Evolutionary conservation across 2,888 invertebrate species (phyloP), one percentile per base, ranked within the genome.

Genomic region (Buathra laborator): DNA sequence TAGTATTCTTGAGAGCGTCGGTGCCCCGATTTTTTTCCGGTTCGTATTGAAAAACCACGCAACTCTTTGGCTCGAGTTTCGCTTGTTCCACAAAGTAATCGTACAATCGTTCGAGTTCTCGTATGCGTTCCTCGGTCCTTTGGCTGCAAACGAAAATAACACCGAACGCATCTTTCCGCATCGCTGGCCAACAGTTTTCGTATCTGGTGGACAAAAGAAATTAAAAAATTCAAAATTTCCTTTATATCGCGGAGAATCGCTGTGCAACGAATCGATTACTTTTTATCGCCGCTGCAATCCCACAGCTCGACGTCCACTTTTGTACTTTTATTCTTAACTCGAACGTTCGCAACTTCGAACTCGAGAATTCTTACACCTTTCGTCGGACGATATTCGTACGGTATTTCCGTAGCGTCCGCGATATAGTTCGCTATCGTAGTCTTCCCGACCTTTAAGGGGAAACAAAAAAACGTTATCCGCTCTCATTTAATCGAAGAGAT

Each of bases 241-340:
- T 76, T n/a, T 10, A 10, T 29, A 14, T 51, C 53, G 32, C 53
- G n/a, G 71, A 48, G 1, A 56, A 7, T 51, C 3, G 24, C 9
- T 32, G 9, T 24, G 2, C 7, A 53, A 16, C 16, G 19, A 53
- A 16, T 16, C 4, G 1, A 16, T 89, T 95, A 97, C 97, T 95
- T 96, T 89, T 95, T 95, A 92, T 97, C 96, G 16, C 97, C 97
- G 91, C 97, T 97, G 93, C 96, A 96, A 91, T 97, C 97, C 97
- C 97, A 97, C 67, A 97, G 93, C 94, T 97, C 97, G 53, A 97
- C 95, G 89, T 97, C 97, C 37, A 96, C 95, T 88, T 95, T 96
- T 10, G 94, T 92, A 67, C 93, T 93, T 90, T 95, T 95, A 6
- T 95, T 95, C 89, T 95, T 95, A 0, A 96, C 94, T 87, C 94